Base-by-base conservation (phyloP, 2,888 invertebrate genomes). In the Mactromeris polynyma region DNA sequence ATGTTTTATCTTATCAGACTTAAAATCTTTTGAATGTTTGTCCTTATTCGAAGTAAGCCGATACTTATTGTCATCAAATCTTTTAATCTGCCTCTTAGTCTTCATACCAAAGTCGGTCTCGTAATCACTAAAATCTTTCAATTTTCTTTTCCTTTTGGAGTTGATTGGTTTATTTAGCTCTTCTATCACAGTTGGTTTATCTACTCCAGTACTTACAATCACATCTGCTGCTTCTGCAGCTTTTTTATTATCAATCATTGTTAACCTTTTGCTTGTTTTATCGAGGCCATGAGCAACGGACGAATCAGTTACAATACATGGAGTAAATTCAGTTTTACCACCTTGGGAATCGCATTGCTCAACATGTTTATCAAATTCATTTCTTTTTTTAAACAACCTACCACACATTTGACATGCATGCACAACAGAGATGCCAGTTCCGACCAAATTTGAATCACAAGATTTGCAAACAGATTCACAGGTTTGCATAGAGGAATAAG, bases 321-420 rank as follows among this genome's bases (percentile, higher is more conserved):
- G 11, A 26, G 58, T 26, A 64, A 26, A 4, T n/a, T 64, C 9
- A 64, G 26, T 26, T 26, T 26, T 26, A 9, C 26, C 58, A 26
- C 26, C 26, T 26, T 26, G 26, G 26, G 26, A 64, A 77, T 84
- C 87, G 82, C 89, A 89, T 7, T 36, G 46, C 36, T 80, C 77
- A 26, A 89, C 85, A 85, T 90, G 88, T 17, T 81, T 73, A 36
- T 84, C 79, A 42, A 81, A 84, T 31, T 81, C 33, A 19, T 64
- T 46, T 78, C 80, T 81, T 7, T 87, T 58, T 38, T 54, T 73
- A 84, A 90, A 89, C n/a, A 58, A 81, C n/a, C 38, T 21, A 26
- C 82, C 81, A 87, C 89, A 89, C 21, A 89, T 40, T 82, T 89
- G 89, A 82, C 89, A 89, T 19, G 81, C 81, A 69, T 89, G 83